Base-by-base conservation (phyloP, 2,888 invertebrate species). In the Hipparchia semele region DNA sequence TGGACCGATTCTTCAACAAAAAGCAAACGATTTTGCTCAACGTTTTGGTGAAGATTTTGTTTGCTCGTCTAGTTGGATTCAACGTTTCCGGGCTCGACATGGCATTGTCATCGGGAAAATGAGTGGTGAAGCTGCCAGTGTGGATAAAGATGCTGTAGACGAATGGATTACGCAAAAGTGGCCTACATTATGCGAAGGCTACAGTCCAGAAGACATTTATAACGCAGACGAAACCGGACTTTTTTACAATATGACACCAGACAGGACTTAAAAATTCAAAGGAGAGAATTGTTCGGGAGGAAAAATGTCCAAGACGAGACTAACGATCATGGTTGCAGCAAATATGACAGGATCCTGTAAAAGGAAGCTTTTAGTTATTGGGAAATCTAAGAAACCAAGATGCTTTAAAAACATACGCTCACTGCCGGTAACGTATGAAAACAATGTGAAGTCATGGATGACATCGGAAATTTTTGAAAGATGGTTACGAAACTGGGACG, bases 281-380 rank as follows among this genome's bases (percentile, higher is more conserved):
- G 79, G 79, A 46, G 83, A 86, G 74, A 81, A 81, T 69, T 83
- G 81, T 76, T 70, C 61, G 6, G 81, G 81, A 54, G 84, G 82
- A 67, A 84, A 84, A 71, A 71, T 79, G 6, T 80, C 79, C 33
- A 82, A 85, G 72, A 79, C 80, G 49, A 76, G 83, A 71, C 70
- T 86, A 68, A 86, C 84, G 6, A 79, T 84, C 61, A 75, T 86
- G 61, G 78, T 86, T 60, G 80, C 80, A 74, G 79, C 80, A 6
- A 85, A 85, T 77, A 82, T 82, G 79, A 77, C 72, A 77, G 86
- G 84, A 6, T 60, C 74, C 64, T n/a, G 53, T 66, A 68, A 75
- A 73, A 73, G 46, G 64, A 73, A 74, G 61, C 62, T 74, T 56
- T 62, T 71, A n/a, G 62, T 74, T 51, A 72, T 73, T 56, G 76